Evolutionary conservation across 2,113 vertebrate genomes (phyloP).

Genomic region (Ornithorhynchus anatinus): DNA sequence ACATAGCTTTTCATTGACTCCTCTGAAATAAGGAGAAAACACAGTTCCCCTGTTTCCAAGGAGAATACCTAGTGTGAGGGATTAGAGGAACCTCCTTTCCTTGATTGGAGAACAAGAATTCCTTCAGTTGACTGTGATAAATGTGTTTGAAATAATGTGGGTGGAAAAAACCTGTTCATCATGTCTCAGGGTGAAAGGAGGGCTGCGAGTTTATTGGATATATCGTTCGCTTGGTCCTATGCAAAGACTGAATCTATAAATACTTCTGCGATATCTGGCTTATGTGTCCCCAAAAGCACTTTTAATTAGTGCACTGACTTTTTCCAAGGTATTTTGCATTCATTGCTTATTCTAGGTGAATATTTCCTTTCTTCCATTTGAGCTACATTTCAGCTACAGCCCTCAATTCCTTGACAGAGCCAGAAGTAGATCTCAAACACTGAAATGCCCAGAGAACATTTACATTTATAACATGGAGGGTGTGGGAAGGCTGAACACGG

Average conservation of each 20-base stretch:
- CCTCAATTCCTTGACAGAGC: too few species aligned
- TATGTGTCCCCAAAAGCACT: background rate
- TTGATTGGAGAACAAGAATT: background rate
- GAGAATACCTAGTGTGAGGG: background rate
- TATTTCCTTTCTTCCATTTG: too few species aligned
- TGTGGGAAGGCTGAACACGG: too few species aligned
- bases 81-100: background rate
- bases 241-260: background rate
- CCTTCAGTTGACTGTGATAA: background rate
- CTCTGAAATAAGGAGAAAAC: too few species aligned
- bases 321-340: conserved; percentile 16
- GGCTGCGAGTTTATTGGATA: background rate
- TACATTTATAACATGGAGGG: too few species aligned
- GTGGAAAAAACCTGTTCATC: background rate
- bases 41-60: background rate
- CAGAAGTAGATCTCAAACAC: too few species aligned
- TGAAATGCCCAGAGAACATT: too few species aligned
- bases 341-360: background rate
- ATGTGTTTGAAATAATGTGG: background rate
- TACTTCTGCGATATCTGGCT: conserved; percentile 7
- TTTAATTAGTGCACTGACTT: conserved; percentile 13
- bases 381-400: too few species aligned
- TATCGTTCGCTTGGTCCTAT: conserved; percentile 13
- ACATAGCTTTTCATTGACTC: too few species aligned
- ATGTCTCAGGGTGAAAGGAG: background rate